Evolutionary conservation across 2,888 invertebrate species (phyloP).

Genomic region (Mythimna loreyi): DNA sequence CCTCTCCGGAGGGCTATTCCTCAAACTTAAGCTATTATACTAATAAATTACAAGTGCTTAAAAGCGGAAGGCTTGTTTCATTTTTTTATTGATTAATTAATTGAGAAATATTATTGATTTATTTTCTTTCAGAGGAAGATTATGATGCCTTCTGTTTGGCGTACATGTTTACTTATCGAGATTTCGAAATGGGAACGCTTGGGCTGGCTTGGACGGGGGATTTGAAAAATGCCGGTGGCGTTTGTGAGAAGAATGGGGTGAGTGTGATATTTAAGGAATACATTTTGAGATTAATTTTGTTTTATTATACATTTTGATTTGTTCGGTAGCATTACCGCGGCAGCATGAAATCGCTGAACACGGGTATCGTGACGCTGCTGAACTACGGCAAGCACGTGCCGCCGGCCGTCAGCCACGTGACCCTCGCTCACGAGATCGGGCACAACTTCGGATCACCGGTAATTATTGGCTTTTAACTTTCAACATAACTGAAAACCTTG

Average conservation of each 20-base stretch:
- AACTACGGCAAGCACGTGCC: constrained; percentile 99
- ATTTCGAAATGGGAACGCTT: constrained; percentile 98
- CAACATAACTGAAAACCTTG: constrained; percentile 34
- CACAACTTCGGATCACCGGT: constrained; percentile 99
- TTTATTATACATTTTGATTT: constrained; percentile 26
- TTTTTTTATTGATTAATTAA: constrained; percentile 48
- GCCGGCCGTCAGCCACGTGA: constrained; percentile 99
- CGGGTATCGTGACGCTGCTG: constrained; percentile 98
- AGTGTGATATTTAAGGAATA: constrained; percentile 71
- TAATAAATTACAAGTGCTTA: constrained; percentile 68
- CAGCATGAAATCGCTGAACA: constrained; percentile 98
- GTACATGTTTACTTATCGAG: constrained; percentile 99
- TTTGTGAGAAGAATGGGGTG: constrained; percentile 99
- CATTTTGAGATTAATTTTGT: constrained; percentile 13
- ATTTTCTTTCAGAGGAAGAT: constrained; percentile 95
- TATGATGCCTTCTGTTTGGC: constrained; percentile 99
- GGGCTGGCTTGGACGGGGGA: constrained; percentile 99
- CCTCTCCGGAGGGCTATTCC: constrained; percentile 64
- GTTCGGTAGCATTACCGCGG: constrained; percentile 96
- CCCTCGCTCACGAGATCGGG: constrained; percentile 99
- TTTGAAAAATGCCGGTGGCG: constrained; percentile 98
- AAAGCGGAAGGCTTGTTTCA: constrained; percentile 53
- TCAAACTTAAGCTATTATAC: constrained; percentile 65
- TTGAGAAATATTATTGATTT: constrained; percentile 40
- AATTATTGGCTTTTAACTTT: constrained; percentile 41